Evolutionary conservation across 2,113 vertebrate species (phyloP).

Genomic region (Chloebia gouldiae): DNA sequence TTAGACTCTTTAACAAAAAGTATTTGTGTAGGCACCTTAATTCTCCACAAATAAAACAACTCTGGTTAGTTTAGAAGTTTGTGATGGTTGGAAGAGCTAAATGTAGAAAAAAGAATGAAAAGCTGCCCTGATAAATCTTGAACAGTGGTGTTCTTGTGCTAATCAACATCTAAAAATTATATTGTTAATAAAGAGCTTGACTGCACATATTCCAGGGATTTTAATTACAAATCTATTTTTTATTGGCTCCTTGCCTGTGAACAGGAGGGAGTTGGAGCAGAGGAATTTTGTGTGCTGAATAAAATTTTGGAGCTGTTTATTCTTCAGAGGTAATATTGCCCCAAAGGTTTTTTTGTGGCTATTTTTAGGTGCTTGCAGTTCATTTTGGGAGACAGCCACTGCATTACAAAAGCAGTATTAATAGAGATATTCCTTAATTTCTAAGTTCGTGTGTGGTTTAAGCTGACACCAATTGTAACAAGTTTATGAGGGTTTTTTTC

Average conservation of each 20-base stretch:
- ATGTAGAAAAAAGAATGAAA: neutral
- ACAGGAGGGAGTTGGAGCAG: neutral
- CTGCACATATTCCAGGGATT: neutral
- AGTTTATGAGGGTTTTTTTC: neutral
- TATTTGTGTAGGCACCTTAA: neutral
- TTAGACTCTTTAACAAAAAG: neutral
- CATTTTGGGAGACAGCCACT: neutral
- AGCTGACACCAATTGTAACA: neutral
- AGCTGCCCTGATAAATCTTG: neutral
- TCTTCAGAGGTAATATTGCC: neutral
- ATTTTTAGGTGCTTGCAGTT: slow-evolving; percentile 26
- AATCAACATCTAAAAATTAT: neutral
- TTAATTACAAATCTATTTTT: neutral
- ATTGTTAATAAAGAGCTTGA: neutral
- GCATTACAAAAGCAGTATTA: neutral
- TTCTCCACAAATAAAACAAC: neutral
- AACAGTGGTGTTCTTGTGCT: neutral
- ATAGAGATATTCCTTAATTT: neutral
- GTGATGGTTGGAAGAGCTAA: neutral
- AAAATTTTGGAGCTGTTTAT: neutral
- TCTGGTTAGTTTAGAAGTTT: neutral
- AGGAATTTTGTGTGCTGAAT: neutral
- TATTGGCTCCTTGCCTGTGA: neutral
- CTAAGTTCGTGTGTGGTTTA: slow-evolving; percentile 11
- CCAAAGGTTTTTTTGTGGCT: neutral